Evolutionary conservation across 2,797 vertebrate genomes (phyloP), one percentile per base, ranked within the genome.

Genomic region (Neomorphus geoffroyi): DNA sequence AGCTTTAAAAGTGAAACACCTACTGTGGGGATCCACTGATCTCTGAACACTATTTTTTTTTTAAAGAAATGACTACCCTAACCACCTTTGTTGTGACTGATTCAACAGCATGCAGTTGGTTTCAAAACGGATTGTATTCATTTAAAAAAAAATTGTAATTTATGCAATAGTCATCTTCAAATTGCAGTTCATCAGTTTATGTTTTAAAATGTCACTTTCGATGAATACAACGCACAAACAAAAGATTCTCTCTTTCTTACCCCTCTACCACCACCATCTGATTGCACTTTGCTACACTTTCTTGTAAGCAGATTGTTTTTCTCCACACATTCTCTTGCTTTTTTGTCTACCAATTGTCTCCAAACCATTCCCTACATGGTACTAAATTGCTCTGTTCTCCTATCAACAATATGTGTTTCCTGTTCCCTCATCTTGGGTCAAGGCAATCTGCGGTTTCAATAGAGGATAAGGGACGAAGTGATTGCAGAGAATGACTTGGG

Each of bases 1-100:
- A 84, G 7, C 30, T 84, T 90, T 56, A 87, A 86, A 93, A 94
- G 39, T 48, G 90, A 79, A 95, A 62, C 27, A 86, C 6, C 33
- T 24, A 54, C 53, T 57, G n/a, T 46, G 35, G 60, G 28, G 43
- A 88, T 57, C 45, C 26, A 78, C 32, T 45, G 28, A 71, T 51
- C 4, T 75, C 24, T 80, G 12, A 67, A 41, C 32, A 54, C 17
- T 15, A 23, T 19, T 37, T 43, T 26, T 46, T 43, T 62, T 81
- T 13, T 8, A 6, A 65, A 48, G 35, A 73, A 90, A 66, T 64
- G 6, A 22, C 13, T 69, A 27, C 86, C 39, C 11, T 23, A 88
- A 23, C 30, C 21, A 56, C 18, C 30, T 87, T 79, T 53, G 54
- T 27, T 62, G 26, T 39, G 12, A 35, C 35, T 64, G 24, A n/a